Base-by-base conservation (phyloP, 2,797 vertebrate species). In the Cephalopachus bancanus region DNA sequence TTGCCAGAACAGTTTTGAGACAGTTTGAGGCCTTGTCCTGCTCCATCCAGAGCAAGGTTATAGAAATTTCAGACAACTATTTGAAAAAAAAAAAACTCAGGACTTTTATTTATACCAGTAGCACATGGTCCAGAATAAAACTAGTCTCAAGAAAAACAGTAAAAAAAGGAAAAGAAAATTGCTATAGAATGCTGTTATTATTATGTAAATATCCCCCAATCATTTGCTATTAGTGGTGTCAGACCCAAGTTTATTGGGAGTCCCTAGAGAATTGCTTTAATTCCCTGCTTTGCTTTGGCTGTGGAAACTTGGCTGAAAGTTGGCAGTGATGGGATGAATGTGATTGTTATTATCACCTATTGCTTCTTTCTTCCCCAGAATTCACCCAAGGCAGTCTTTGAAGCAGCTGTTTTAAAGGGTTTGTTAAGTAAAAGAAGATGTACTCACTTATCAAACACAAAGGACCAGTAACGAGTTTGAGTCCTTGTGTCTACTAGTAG, bases 1-100 rank as follows among this genome's bases (percentile, higher is more conserved):
- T 99, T 99, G 99, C 99, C 64, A 99, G 97, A 99, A 96, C 87
- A 98, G 14, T 96, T 0, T 5, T 74, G 99, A 94, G 98, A 98
- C 16, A 26, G 99, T 99, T 99, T 99, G 99, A 99, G 99, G 98
- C 99, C 98, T 98, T 94, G 94, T 96, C 94, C 96, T 97, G 98
- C 60, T 2, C 12, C 19, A 8, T 19, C 28, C 97, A 12, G 80
- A 20, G 98, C 65, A 85, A 97, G 98, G 99, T 99, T 98, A 98
- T 99, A 98, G 98, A 98, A 95, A 92, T 98, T 98, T 98, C 98
- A 79, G 26, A 99, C 98, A 84, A 1, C 37, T 37, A 37, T 37
- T 37, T 37, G 37, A 37, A 37, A 37, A 37, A 37, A 37, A 37
- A 37, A 37, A 37, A 37, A 37, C 37, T 37, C 37, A 37, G 37